Evolutionary conservation across 2,888 invertebrate genomes (phyloP).

Genomic region (Ypsolopha scabrella): DNA sequence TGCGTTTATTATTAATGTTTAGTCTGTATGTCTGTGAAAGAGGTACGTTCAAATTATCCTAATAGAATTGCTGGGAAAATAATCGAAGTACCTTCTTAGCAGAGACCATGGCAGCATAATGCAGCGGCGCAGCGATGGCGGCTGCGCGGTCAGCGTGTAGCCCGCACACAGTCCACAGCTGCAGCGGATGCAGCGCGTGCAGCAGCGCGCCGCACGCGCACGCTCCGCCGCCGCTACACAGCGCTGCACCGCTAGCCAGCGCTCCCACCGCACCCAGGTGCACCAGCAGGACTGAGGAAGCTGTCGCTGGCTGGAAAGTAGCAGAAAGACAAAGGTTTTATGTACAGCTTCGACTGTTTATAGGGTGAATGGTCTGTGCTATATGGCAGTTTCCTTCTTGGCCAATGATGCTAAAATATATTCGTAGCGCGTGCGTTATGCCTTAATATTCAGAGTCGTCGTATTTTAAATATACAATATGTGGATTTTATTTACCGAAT

Average conservation of each 20-base stretch:
- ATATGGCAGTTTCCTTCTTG: no score
- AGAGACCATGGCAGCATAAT: constrained; percentile 82
- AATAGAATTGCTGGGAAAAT: no score
- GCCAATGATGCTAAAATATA: no score
- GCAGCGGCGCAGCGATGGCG: constrained; percentile 83
- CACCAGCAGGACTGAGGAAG: constrained; percentile 78
- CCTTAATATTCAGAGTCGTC: no score
- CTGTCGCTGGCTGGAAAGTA: constrained; percentile 69
- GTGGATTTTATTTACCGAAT: no score
- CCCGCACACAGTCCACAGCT: constrained; percentile 84
- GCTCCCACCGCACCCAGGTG: constrained; percentile 80
- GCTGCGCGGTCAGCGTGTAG: constrained; percentile 84
- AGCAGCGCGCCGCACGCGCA: constrained; percentile 79
- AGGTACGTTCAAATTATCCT: no score
- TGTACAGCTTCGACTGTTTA: no score
- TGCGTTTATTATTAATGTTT: no score
- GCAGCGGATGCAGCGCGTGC: constrained; percentile 78
- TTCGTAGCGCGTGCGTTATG: no score
- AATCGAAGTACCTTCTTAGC: constrained; percentile 69
- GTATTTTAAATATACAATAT: no score
- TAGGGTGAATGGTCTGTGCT: no score
- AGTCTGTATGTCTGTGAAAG: no score
- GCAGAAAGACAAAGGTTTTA: constrained; percentile 3
- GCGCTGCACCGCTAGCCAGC: constrained; percentile 75
- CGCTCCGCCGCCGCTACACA: constrained; percentile 72